These are phyloP conservation scores for Toxotes chatareus DNA, from an alignment of 2,113 vertebrate species.

Conservation along the genomic window DNA sequence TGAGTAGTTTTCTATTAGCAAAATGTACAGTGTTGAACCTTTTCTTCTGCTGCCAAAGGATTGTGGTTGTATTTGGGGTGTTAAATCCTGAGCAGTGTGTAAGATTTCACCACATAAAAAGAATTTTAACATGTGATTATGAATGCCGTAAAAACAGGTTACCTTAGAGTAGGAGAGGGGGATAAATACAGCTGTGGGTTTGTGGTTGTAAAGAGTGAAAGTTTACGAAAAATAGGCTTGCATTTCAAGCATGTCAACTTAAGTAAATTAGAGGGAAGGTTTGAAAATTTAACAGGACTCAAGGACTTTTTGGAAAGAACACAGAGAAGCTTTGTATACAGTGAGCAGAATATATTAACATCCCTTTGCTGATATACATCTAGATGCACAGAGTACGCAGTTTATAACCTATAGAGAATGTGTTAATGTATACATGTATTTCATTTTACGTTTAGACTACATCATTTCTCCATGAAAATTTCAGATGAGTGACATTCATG, in stretches of 20 bases:
- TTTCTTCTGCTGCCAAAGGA: conserved; percentile 1
- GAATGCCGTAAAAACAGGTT: conserved; percentile 10
- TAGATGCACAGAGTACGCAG: background rate
- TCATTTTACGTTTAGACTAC: background rate
- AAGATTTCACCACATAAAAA: conserved; percentile 2
- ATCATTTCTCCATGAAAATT: background rate
- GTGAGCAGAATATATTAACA: background rate
- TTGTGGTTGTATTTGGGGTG: background rate
- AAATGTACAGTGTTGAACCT: conserved; percentile 3
- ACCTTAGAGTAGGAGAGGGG: background rate
- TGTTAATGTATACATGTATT: background rate
- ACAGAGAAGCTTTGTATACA: background rate
- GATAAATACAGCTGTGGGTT: conserved; percentile 20
- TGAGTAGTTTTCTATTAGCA: conserved; percentile 8
- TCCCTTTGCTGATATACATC: background rate
- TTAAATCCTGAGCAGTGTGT: background rate
- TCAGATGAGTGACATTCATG: background rate
- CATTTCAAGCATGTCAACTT: conserved; percentile 21
- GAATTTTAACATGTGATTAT: conserved; percentile 5
- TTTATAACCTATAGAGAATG: background rate
- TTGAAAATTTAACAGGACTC: conserved; percentile 24
- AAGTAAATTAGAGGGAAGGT: conserved; percentile 38
- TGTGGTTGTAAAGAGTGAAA: conserved; percentile 23
- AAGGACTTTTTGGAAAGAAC: background rate
- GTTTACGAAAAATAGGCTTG: conserved; percentile 13